These are phyloP conservation scores for Pseudomyrmex flavicornis DNA, from an alignment of 1,140 invertebrate genomes.

Conservation along the genomic window DNA sequence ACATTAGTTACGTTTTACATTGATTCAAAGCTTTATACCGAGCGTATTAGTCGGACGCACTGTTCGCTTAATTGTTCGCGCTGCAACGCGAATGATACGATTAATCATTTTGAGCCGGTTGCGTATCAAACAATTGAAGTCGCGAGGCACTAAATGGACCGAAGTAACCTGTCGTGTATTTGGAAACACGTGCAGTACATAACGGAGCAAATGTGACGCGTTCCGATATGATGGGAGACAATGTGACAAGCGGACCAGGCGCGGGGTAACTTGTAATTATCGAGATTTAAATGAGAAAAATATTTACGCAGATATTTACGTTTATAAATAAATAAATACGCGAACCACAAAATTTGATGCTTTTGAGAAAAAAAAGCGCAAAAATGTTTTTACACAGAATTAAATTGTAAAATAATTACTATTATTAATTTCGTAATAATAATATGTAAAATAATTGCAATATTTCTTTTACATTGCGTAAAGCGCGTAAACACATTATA, in stretches of 20 bases:
- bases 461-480: too few relatives aligned
- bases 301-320: too few relatives aligned
- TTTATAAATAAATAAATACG: too few relatives aligned
- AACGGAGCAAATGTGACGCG: conserved; percentile 52
- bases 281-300: conserved; percentile 6
- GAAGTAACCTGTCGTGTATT: conserved; percentile 60
- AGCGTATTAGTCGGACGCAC: conserved; percentile 27
- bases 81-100: conserved; percentile 51
- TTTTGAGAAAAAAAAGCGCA: too few relatives aligned
- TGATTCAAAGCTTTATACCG: conserved; percentile 8
- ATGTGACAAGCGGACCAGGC: conserved; percentile 26
- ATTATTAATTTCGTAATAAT: too few relatives aligned
- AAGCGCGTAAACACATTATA: too few relatives aligned
- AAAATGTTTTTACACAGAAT: too few relatives aligned
- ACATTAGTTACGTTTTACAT: conserved; percentile 40
- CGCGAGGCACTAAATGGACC: conserved; percentile 52
- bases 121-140: conserved; percentile 61
- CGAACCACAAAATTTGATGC: too few relatives aligned
- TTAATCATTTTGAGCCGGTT: conserved; percentile 56
- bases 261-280: conserved; percentile 28
- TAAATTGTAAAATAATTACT: too few relatives aligned
- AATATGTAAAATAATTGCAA: too few relatives aligned
- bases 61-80: conserved; percentile 48
- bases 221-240: conserved; percentile 40
- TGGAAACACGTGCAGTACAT: conserved; percentile 51